Base-by-base conservation (phyloP, 64 coral and sea anemone species). In the Stylophora pistillata region DNA sequence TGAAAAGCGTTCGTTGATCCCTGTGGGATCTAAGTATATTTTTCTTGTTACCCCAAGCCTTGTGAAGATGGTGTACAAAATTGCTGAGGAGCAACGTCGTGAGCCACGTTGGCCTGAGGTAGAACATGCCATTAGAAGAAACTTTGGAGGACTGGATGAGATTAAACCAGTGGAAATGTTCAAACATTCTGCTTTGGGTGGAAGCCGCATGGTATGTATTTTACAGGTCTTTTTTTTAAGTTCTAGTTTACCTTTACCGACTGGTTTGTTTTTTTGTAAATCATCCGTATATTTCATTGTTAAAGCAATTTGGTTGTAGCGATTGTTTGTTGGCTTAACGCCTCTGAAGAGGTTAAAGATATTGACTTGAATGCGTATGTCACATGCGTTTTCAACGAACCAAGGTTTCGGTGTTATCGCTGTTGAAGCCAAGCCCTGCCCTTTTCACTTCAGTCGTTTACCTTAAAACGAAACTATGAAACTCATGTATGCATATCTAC, bases 71-170 rank as follows among this genome's bases (percentile, higher is more conserved):
- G 58, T 90, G 23, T 82, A 59, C 78, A 79, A 73, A 52, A 74
- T 74, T 7, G 88, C 88, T 27, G 78, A 90, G 18, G 70, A 86
- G 14, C 63, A 57, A 14, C 30, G 18, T 9, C 62, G n/a, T 15
- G 76, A 79, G 18, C 88, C 88, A 25, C 53, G 68, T 61, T 90
- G 88, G 88, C 31, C 52, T 13, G 78, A 82, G 11, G 59, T 90
- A 23, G 88, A 90, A 75, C 79, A 74, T 41, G 88, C 88, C 30
- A 81, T 90, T 32, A 90, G 88, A 83, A 54, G 88, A 16, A 90
- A 83, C 78, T 90, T 90, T 72, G 88, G 78, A 29, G 88, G 88
- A 73, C 55, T 90, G 78, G 77, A 90, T 82, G 88, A 83, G 16
- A 57, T 90, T 11, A 34, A 83, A 26, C 78, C 88, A 9, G 88